These are phyloP conservation scores for Hermetia illucens DNA, from an alignment of 1,140 invertebrate genomes.

Conservation along the genomic window DNA sequence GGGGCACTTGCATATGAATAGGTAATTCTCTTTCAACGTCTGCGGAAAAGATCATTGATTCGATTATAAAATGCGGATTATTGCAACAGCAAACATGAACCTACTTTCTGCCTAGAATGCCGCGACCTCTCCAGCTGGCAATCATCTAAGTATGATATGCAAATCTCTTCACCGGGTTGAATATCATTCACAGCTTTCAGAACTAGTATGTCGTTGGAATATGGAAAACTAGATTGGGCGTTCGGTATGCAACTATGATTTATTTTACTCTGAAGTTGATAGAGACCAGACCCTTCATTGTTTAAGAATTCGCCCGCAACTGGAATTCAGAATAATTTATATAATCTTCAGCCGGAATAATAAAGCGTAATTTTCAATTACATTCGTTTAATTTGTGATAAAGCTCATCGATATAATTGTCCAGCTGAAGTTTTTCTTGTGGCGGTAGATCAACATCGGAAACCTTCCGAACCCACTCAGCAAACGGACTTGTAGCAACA, in stretches of 20 bases:
- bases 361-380: too few relatives aligned
- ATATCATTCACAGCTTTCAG: conserved; percentile 66
- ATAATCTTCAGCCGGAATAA: background rate
- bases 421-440: conserved; percentile 49
- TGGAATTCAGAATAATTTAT: conserved; percentile 29
- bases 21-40: conserved; percentile 64
- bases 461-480: conserved; percentile 70
- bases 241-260: conserved; percentile 92
- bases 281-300: conserved; percentile 86
- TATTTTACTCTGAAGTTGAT: conserved; percentile 65
- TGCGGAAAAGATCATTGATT: conserved; percentile 21
- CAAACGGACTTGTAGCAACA: conserved; percentile 75
- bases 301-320: conserved; percentile 80
- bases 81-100: conserved; percentile 6
- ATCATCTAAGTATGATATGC: conserved; percentile 81
- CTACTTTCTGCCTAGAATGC: conserved; percentile 71
- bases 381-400: conserved; percentile 75
- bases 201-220: conserved; percentile 67
- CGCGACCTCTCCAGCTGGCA: conserved; percentile 64
- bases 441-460: conserved; percentile 47
- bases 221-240: conserved; percentile 69
- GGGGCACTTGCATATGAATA: conserved; percentile 45
- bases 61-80: too few relatives aligned
- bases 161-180: conserved; percentile 71
- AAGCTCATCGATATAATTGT: conserved; percentile 63